phyloP scores from a whole-genome alignment of 2,113 vertebrate species.

The Syrrhaptes paradoxus region DNA sequence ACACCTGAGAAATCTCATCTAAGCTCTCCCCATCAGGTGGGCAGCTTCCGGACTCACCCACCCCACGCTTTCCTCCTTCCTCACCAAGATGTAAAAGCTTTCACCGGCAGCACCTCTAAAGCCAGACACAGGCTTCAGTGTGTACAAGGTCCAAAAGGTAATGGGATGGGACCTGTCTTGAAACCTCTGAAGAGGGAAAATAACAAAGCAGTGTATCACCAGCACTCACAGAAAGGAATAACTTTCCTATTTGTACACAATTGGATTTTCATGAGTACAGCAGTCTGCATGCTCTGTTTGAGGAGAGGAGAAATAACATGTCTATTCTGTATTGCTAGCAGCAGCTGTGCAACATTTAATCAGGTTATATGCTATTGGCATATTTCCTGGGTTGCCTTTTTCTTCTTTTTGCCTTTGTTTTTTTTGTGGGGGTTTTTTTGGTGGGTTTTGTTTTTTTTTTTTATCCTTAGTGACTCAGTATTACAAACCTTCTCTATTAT shows the following conservation, averaged over 20 bases:
- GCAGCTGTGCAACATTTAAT: background rate
- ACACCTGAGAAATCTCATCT: background rate
- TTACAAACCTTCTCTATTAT: background rate
- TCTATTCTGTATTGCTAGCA: background rate
- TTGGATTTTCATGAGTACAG: background rate
- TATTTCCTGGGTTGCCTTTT: background rate
- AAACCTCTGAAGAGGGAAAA: background rate
- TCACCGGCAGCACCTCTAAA: accelerated
- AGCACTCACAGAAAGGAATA: background rate
- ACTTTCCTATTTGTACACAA: background rate
- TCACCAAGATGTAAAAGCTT: background rate
- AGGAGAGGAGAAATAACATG: background rate
- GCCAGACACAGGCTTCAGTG: background rate
- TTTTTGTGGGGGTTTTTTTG: no score
- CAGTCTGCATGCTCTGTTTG: background rate
- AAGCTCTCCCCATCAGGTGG: accelerated
- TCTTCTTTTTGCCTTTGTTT: background rate
- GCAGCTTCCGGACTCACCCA: background rate
- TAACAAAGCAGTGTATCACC: background rate
- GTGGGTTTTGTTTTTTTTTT: no score
- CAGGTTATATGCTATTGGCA: background rate
- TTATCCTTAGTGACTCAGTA: background rate
- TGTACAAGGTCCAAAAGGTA: no score
- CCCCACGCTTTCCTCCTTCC: background rate
- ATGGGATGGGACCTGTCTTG: background rate